Percentiles rank a stretch among this genome's conserved stretches.
Conservation (phyloP, 2,888 invertebrate species). For the Apotomis turbidana region DNA sequence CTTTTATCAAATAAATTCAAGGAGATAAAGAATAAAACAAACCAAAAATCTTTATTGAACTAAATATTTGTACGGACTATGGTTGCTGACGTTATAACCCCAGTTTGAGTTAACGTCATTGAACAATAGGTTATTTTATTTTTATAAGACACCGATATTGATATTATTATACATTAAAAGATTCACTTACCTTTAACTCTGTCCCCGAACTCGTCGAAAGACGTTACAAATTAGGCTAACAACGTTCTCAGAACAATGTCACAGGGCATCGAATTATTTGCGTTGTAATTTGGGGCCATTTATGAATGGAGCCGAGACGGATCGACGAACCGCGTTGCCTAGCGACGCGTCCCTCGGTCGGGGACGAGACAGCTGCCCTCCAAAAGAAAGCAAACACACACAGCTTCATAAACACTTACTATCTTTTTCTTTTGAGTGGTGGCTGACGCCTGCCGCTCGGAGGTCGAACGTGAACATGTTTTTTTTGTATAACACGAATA, state of each 20-base stretch:
- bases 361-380: background rate
- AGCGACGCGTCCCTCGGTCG: conserved; percentile 63
- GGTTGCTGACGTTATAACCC: no score
- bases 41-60: no score
- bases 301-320: conserved; percentile 60
- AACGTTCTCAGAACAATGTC: conserved; percentile 36
- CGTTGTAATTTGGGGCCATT: conserved; percentile 51
- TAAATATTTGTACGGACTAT: no score
- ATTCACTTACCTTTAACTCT: background rate
- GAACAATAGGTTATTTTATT: no score
- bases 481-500: background rate
- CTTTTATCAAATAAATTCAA: no score
- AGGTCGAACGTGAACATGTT: conserved; percentile 10
- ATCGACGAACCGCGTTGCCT: conserved; percentile 58
- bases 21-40: no score
- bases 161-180: no score
- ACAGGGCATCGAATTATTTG: conserved; percentile 47
- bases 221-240: conserved; percentile 26
- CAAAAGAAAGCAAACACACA: background rate
- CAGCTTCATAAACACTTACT: background rate
- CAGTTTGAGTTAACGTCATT: no score
- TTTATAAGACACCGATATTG: no score
- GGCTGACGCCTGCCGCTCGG: conserved; percentile 15
- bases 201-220: conserved; percentile 7
- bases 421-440: background rate